A percentile compares a stretch with the other conserved stretches of the same genome.
Conservation (phyloP, 2,113 vertebrate genomes). For the Aleadryas rufinucha region DNA sequence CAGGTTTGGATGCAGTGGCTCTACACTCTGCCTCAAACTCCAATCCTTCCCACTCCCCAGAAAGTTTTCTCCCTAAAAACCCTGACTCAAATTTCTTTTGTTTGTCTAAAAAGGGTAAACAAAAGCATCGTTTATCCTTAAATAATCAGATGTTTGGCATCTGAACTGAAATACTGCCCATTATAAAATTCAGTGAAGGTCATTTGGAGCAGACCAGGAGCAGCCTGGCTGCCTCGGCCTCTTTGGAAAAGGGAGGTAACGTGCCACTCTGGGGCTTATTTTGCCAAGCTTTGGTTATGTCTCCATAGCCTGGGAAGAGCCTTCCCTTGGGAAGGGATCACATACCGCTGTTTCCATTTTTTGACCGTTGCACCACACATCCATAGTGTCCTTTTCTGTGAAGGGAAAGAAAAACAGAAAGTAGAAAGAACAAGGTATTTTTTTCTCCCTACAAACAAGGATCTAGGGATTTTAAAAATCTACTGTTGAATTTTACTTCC, state of each 20-base stretch:
- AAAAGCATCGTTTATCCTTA: background rate
- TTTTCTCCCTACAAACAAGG: background rate
- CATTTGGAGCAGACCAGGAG: background rate
- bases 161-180: background rate
- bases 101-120: background rate
- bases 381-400: conserved; percentile 98
- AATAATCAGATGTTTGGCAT: background rate
- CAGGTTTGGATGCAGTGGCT: background rate
- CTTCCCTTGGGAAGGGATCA: conserved; percentile 13
- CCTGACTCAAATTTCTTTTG: background rate
- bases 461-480: background rate
- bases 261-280: background rate
- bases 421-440: background rate
- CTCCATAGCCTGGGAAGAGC: background rate
- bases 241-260: background rate
- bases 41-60: background rate
- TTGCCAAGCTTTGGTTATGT: background rate
- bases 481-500: background rate
- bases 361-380: conserved; percentile 95
- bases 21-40: background rate
- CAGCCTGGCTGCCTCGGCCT: fast-evolving
- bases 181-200: background rate
- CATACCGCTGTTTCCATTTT: conserved; percentile 95
- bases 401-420: conserved; percentile 6
- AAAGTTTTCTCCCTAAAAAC: background rate